Conservation (phyloP, 2,797 vertebrate genomes). For the Lithobates sylvaticus region DNA sequence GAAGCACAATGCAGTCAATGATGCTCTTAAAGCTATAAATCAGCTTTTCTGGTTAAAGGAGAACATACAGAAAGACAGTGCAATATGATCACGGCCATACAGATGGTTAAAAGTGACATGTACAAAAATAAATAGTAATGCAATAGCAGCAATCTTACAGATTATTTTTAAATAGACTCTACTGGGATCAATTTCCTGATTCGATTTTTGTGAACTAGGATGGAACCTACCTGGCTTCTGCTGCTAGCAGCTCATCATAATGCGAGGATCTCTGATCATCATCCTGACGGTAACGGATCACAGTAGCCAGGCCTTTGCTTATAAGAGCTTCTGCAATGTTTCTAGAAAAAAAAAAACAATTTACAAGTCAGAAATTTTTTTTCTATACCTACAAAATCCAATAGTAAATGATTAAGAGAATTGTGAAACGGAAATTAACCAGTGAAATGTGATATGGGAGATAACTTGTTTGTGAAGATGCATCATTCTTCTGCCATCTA, state of each 20-base stretch:
- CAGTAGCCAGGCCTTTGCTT: conserved; percentile 94
- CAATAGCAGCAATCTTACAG: background rate
- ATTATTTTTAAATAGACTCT: too few relatives aligned
- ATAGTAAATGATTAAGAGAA: too few relatives aligned
- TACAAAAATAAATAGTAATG: background rate
- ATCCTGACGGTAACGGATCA: conserved; percentile 95
- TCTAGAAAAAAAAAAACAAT: conserved; percentile 73
- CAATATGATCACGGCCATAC: background rate
- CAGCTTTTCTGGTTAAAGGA: background rate
- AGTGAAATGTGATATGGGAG: too few relatives aligned
- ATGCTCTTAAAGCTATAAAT: background rate
- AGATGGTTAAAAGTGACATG: background rate
- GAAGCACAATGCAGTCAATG: background rate
- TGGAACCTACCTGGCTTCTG: conserved; percentile 89
- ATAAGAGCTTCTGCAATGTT: conserved; percentile 96
- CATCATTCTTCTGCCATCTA: too few relatives aligned
- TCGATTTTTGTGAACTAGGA: background rate
- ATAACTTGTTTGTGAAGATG: too few relatives aligned
- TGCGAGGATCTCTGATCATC: conserved; percentile 96
- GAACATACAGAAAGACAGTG: background rate
- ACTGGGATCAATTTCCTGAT: too few relatives aligned
- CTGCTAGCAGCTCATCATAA: conserved; percentile 94
- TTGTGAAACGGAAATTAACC: too few relatives aligned
- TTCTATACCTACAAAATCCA: too few relatives aligned
- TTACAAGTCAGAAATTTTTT: conserved; percentile 6